phyloP scores from a whole-genome alignment of 2,888 invertebrate genomes.

The Hirtodrosophila confusa region DNA sequence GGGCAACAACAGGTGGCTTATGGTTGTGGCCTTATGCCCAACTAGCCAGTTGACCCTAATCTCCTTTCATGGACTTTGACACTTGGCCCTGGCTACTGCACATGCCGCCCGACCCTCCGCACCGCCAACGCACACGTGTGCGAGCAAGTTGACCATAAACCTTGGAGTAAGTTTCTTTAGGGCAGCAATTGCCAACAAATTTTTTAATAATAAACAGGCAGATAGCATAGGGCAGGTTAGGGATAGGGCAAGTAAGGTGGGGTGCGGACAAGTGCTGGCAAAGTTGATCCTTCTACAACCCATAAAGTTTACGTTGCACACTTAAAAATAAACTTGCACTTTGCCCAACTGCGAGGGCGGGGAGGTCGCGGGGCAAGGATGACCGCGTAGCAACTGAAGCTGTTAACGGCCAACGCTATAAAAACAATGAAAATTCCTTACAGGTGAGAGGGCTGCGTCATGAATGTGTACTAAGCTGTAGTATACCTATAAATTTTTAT shows the following conservation, averaged over 20 bases:
- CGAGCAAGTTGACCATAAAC: constrained; percentile 59
- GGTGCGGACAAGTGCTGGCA: constrained; percentile 20
- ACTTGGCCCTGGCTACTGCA: constrained; percentile 50
- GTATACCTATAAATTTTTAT: constrained; percentile 12
- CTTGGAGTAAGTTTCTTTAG: constrained; percentile 50
- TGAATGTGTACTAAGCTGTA: no score
- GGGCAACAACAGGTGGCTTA: constrained; percentile 51
- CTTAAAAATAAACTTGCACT: constrained; percentile 69
- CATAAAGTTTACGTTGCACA: constrained; percentile 63
- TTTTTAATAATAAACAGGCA: constrained; percentile 70
- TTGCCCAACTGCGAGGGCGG: constrained; percentile 15
- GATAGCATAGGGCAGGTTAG: constrained; percentile 12
- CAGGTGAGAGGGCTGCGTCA: constrained; percentile 26
- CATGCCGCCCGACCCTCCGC: not conserved
- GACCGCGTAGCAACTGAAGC: not conserved
- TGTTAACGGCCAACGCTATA: constrained; percentile 37
- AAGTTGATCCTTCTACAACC: constrained; percentile 47
- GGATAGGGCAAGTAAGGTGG: no score
- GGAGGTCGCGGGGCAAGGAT: not conserved
- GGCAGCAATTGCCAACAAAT: constrained; percentile 68
- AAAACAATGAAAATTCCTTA: constrained; percentile 42
- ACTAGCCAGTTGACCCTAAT: constrained; percentile 67
- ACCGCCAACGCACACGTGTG: constrained; percentile 46
- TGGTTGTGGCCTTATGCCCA: constrained; percentile 30
- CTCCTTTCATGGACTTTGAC: constrained; percentile 61